Percentiles rank a stretch among this genome's conserved stretches.
Evolutionary conservation across 53 echinoderm and acorn worm genomes (phyloP).

Genomic region (Pentamera pediparva): DNA sequence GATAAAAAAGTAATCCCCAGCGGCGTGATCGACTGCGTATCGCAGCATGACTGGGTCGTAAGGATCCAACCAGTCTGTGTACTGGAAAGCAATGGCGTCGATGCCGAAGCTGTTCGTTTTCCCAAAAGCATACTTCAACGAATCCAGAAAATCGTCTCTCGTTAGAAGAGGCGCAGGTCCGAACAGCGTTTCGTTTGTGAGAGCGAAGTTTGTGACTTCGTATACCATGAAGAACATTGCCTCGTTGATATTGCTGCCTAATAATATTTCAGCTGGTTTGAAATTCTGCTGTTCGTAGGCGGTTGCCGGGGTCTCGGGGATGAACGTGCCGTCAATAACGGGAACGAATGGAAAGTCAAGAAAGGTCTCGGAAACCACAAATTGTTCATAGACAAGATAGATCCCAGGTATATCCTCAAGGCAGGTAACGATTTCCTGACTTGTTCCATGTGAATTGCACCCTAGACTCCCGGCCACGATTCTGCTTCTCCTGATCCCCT

Average conservation of each 20-base stretch:
- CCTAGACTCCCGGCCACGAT: slow-evolving; percentile 35
- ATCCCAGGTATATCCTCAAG: slow-evolving; percentile 33
- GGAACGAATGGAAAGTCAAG: slow-evolving; percentile 70
- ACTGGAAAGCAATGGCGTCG: slow-evolving; percentile 78
- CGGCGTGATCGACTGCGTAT: slow-evolving; percentile 60
- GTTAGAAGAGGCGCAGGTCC: slow-evolving; percentile 15
- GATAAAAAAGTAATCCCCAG: slow-evolving; percentile 68
- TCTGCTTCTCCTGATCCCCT: slow-evolving; percentile 56
- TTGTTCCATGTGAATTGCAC: slow-evolving; percentile 45
- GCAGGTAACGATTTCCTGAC: slow-evolving; percentile 54
- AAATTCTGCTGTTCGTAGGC: slow-evolving; percentile 63
- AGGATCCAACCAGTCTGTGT: slow-evolving; percentile 77
- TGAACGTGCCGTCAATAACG: slow-evolving; percentile 75
- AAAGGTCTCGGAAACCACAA: slow-evolving; percentile 40
- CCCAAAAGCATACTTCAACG: slow-evolving; percentile 50
- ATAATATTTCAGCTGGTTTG: slow-evolving; percentile 62
- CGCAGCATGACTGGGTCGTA: slow-evolving; percentile 59
- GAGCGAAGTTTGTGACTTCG: slow-evolving; percentile 46
- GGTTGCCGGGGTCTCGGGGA: slow-evolving; percentile 66
- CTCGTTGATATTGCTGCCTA: slow-evolving; percentile 88
- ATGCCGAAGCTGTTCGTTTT: slow-evolving; percentile 55
- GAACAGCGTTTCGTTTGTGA: slow-evolving; percentile 28
- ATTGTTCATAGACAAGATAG: slow-evolving; percentile 37
- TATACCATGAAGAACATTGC: slow-evolving; percentile 81
- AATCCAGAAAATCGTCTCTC: slow-evolving; percentile 45